Evolutionary conservation across 2,113 vertebrate genomes (phyloP).

Genomic region (Gymnocephalus cernua): DNA sequence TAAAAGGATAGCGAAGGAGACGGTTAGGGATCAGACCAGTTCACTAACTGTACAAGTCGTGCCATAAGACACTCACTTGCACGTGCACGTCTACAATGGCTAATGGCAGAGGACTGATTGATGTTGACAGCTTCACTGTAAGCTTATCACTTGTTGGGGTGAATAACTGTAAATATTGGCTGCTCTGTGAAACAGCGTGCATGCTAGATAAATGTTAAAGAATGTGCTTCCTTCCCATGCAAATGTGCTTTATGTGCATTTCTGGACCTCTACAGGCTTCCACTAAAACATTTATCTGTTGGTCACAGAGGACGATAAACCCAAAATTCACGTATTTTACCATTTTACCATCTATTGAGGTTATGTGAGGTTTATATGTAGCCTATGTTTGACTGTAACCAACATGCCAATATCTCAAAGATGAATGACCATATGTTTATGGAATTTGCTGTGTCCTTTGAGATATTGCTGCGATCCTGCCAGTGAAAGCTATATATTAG

Average conservation of each 20-base stretch:
- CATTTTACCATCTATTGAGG: background rate
- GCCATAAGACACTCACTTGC: background rate
- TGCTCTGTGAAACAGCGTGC: background rate
- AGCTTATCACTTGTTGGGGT: constrained; percentile 15
- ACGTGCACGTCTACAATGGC: background rate
- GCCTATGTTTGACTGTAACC: background rate
- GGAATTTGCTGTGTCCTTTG: constrained; percentile 5
- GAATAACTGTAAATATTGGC: background rate
- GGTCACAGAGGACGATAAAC: background rate
- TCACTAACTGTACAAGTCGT: background rate
- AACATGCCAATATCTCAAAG: background rate
- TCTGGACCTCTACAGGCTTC: background rate
- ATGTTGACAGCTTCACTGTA: background rate
- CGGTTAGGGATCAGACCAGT: background rate
- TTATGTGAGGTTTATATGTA: background rate
- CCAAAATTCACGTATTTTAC: background rate
- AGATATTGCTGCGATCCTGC: constrained; percentile 7
- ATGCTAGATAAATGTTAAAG: constrained; percentile 19
- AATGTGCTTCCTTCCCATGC: constrained; percentile 35
- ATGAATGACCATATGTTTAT: constrained; percentile 4
- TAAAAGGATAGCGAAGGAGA: background rate
- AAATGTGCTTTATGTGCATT: constrained; percentile 3
- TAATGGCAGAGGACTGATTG: background rate
- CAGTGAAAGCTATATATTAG: constrained; percentile 33
- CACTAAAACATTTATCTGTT: background rate